Evolutionary conservation across 2,888 invertebrate genomes (phyloP), one percentile per base, ranked within the genome.

Genomic region (Heteropelma amictum): DNA sequence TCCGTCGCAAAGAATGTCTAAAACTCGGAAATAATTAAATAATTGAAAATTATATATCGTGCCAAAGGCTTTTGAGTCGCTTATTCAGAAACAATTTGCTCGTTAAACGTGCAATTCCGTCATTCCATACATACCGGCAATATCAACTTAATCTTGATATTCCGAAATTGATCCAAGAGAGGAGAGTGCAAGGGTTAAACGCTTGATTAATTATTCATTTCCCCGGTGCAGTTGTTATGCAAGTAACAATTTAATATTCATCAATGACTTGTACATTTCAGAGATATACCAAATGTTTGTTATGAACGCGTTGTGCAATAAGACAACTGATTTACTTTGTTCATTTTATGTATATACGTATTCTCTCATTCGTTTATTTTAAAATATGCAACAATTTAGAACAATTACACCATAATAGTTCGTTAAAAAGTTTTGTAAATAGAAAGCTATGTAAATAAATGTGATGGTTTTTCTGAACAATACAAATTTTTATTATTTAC

Each of bases 1-100:
- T 93, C 85, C 91, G 92, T 67, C 91, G 91, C 80, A 95, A 93
- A 89, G 91, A 60, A 49, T 65, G 49, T 19, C 12, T 54, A 35
- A 35, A 58, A 30, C 12, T 63, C 8, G 14, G 26, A 7, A n/a
- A 40, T 7, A 8, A 53, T 26, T 51, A 60, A 60, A 40, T 23
- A 19, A 30, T 35, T 14, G n/a, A 21, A 61, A 35, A 26, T 38
- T 47, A 12, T 7, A 6, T 26, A 49, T n/a, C 26, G 54, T 56
- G 26, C 38, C 33, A 12, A 64, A 53, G 5, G 14, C 17, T 33
- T n/a, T 49, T 38, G 4, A 56, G 21, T 10, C 7, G 58, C 30
- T 26, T 5, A 65, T 14, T 3, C 1, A n/a, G 49, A 26, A 12
- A 40, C 1, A 6, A 47, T 30, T 23, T 51, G 28, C 8, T 21